Conservation (phyloP, 2,797 vertebrate species). For the Jordanella pulchra region DNA sequence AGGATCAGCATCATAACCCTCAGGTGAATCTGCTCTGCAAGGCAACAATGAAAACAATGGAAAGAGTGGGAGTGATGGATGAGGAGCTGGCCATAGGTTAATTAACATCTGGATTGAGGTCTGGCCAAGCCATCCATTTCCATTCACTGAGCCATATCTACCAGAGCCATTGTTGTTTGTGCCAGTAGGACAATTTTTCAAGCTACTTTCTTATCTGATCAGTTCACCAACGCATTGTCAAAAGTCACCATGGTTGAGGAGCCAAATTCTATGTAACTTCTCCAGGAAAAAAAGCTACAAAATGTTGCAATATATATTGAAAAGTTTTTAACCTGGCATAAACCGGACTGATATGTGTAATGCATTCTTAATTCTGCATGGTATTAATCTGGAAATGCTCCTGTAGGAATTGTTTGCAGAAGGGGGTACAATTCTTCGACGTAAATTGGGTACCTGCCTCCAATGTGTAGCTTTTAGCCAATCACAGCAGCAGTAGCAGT, state of each 20-base stretch:
- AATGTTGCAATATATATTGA: no score
- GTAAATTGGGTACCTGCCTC: no score
- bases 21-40: slow-evolving; percentile 18
- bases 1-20: slow-evolving; percentile 20
- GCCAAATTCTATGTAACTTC: background rate
- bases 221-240: slow-evolving; percentile 14
- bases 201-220: slow-evolving; percentile 18
- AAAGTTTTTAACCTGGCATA: no score
- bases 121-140: slow-evolving; percentile 42
- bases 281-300: no score
- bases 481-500: no score
- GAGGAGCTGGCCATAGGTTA: slow-evolving; percentile 65
- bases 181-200: slow-evolving; percentile 47
- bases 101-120: slow-evolving; percentile 63
- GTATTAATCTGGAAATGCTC: no score
- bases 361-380: no score
- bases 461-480: no score
- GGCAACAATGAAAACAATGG: slow-evolving; percentile 43
- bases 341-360: no score
- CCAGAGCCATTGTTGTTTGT: slow-evolving; percentile 39
- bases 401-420: no score
- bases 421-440: no score
- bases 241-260: slow-evolving; percentile 1
- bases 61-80: slow-evolving; percentile 66
- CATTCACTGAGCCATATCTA: slow-evolving; percentile 37